phyloP scores from a whole-genome alignment of 2,113 vertebrate genomes.

The Pithys albifrons region DNA sequence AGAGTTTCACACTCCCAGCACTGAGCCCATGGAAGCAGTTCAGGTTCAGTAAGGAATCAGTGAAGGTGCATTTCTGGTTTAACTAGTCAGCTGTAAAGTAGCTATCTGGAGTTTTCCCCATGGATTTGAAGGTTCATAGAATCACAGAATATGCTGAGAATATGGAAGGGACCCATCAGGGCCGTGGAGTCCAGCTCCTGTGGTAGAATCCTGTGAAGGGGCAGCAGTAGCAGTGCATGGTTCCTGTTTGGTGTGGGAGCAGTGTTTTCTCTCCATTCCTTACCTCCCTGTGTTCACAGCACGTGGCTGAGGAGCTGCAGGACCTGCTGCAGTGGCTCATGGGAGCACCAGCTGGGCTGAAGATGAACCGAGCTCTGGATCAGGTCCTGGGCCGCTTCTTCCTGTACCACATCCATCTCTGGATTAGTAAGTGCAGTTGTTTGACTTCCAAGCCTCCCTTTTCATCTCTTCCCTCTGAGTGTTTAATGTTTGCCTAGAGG shows the following conservation, averaged over 20 bases:
- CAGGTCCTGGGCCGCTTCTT: constrained; percentile 96
- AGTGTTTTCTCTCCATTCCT: neutral
- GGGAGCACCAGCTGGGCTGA: constrained; percentile 95
- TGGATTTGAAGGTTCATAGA: neutral
- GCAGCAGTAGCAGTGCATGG: neutral
- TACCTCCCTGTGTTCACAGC: constrained; percentile 68
- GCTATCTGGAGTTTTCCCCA: neutral
- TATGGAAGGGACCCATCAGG: too few species aligned
- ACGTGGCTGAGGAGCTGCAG: constrained; percentile 87
- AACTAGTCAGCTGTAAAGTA: neutral
- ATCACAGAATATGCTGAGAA: too few species aligned
- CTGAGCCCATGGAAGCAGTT: neutral
- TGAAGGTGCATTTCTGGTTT: neutral
- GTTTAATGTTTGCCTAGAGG: constrained; percentile 30
- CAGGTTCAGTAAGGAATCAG: neutral
- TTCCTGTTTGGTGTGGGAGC: neutral
- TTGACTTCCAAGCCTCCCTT: neutral
- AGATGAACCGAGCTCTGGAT: constrained; percentile 96
- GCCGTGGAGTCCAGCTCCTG: too few species aligned
- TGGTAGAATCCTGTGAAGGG: neutral
- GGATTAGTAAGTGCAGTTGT: constrained; percentile 90
- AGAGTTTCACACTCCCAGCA: neutral
- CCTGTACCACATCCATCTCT: constrained; percentile 97
- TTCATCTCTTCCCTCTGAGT: neutral
- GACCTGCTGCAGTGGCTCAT: constrained; percentile 95